phyloP scores from a whole-genome alignment of 1,140 invertebrate species.

The Nasonia longicornis region DNA sequence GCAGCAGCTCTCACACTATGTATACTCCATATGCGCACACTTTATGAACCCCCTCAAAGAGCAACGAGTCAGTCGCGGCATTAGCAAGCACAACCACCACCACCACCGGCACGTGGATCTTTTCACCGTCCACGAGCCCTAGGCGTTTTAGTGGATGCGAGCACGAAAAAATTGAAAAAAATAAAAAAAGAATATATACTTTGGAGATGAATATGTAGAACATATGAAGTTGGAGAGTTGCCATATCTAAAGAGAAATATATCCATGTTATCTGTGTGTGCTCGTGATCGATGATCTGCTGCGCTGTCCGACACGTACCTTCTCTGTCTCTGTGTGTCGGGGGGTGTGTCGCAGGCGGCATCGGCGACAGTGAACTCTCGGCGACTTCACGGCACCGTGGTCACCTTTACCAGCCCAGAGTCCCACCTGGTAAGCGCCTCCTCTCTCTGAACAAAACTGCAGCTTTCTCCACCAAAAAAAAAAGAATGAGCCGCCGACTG shows the following conservation, averaged over 20 bases:
- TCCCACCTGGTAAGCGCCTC: constrained; percentile 74
- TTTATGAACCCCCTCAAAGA: background rate
- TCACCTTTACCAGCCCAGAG: constrained; percentile 78
- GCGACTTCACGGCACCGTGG: constrained; percentile 72
- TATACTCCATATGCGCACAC: background rate
- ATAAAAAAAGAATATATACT: background rate
- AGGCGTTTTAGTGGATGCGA: background rate
- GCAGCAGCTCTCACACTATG: background rate
- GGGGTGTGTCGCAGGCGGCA: constrained; percentile 53
- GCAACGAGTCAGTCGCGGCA: background rate
- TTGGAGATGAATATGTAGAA: constrained; percentile 35
- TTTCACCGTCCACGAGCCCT: background rate
- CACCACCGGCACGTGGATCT: constrained; percentile 1
- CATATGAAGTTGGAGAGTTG: constrained; percentile 42
- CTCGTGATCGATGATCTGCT: constrained; percentile 52
- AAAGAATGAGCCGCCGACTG: constrained; percentile 3
- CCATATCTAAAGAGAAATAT: constrained; percentile 54
- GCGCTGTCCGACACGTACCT: constrained; percentile 48
- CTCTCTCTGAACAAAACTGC: constrained; percentile 28
- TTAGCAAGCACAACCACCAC: background rate
- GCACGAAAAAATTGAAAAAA: constrained; percentile 8
- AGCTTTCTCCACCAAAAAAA: constrained; percentile 28
- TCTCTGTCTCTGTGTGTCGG: constrained; percentile 38
- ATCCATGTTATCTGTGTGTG: constrained; percentile 53
- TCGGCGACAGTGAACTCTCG: constrained; percentile 60